These are phyloP conservation scores for Mastomys natalensis DNA, from an alignment of 2,113 vertebrate species.

Conservation along the genomic window DNA sequence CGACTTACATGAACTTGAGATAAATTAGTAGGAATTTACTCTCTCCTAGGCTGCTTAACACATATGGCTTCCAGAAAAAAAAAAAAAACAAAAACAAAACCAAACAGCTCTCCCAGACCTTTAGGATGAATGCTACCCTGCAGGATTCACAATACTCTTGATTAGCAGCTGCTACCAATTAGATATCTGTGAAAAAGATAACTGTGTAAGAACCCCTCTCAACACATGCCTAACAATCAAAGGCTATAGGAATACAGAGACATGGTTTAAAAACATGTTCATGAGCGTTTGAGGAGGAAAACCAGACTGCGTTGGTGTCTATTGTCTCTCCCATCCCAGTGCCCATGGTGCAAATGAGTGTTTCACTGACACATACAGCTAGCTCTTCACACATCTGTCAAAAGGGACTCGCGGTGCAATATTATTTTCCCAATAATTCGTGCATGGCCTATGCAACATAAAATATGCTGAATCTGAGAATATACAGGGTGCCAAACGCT, in stretches of 20 bases:
- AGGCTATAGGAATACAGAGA: slow-evolving; percentile 63
- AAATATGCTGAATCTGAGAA: slow-evolving; percentile 14
- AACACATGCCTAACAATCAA: slow-evolving; percentile 62
- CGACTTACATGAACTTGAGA: slow-evolving; percentile 65
- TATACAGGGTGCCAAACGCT: not conserved
- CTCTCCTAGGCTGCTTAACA: slow-evolving; percentile 55
- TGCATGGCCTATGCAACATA: not conserved
- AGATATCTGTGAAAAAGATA: slow-evolving; percentile 74
- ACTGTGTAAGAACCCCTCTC: slow-evolving; percentile 19
- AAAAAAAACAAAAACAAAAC: not conserved
- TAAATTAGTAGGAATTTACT: slow-evolving; percentile 77
- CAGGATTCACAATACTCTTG: slow-evolving; percentile 76
- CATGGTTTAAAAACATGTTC: slow-evolving; percentile 67
- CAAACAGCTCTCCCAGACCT: slow-evolving; percentile 41
- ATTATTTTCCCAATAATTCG: slow-evolving; percentile 59
- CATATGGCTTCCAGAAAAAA: slow-evolving; percentile 44
- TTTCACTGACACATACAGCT: slow-evolving; percentile 37
- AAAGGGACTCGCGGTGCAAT: slow-evolving; percentile 42
- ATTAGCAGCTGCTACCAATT: slow-evolving; percentile 83
- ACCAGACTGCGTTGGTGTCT: slow-evolving; percentile 54
- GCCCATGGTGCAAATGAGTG: slow-evolving; percentile 14
- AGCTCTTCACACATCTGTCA: slow-evolving; percentile 35
- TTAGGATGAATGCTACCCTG: slow-evolving; percentile 54
- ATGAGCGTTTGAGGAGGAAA: slow-evolving; percentile 50
- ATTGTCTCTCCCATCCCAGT: not conserved